phyloP scores from a whole-genome alignment of 1,140 invertebrate species.

The Bathynomus jamesi region DNA sequence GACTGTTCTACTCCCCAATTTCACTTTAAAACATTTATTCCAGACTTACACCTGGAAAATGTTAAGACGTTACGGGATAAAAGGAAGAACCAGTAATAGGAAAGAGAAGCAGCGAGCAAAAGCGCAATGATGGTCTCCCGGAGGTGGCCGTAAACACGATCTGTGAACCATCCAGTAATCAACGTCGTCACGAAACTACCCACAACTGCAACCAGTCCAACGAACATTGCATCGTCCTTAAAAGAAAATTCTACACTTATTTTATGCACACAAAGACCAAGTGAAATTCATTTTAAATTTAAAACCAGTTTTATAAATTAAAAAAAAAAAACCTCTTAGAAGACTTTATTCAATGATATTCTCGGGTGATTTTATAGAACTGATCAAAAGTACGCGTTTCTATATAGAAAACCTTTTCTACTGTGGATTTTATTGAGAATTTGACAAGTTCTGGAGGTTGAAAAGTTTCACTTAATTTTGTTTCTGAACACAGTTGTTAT shows the following conservation, averaged over 20 bases:
- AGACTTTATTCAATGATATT: too few relatives aligned
- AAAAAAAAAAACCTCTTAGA: background rate
- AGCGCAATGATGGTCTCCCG: conserved; percentile 29
- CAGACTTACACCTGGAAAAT: conserved; percentile 5
- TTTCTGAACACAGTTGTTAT: too few relatives aligned
- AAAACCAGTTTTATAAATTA: too few relatives aligned
- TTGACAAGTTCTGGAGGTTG: too few relatives aligned
- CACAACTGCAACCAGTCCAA: conserved; percentile 36
- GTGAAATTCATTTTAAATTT: too few relatives aligned
- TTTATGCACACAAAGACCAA: background rate
- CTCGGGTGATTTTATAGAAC: too few relatives aligned
- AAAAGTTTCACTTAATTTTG: too few relatives aligned
- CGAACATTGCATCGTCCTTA: conserved; percentile 39
- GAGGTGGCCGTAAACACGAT: conserved; percentile 33
- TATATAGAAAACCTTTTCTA: too few relatives aligned
- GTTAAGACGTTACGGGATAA: conserved; percentile 17
- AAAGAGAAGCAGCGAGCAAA: conserved; percentile 16
- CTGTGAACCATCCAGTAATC: conserved; percentile 30
- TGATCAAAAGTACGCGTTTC: too few relatives aligned
- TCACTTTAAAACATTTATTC: too few relatives aligned
- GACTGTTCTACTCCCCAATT: too few relatives aligned
- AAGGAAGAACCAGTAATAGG: conserved; percentile 32
- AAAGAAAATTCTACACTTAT: background rate
- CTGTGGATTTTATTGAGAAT: too few relatives aligned
- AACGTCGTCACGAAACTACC: conserved; percentile 22